These are phyloP conservation scores for Agonum fuliginosum DNA, from an alignment of 2,888 invertebrate species.

Conservation along the genomic window DNA sequence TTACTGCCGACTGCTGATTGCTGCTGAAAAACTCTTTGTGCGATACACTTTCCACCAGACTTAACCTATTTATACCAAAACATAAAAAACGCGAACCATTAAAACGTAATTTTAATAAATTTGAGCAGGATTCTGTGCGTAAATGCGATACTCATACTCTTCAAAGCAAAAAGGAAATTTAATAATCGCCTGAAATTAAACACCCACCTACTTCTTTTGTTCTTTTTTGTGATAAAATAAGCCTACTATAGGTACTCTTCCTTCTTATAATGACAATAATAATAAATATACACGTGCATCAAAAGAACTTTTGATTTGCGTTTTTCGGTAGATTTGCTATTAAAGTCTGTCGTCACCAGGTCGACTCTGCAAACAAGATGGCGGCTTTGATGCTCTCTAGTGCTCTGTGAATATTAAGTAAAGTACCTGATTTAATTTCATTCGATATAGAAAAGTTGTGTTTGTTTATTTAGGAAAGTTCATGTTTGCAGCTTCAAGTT, in stretches of 20 bases:
- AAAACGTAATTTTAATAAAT: constrained; percentile 51
- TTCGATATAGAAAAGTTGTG: constrained; percentile 47
- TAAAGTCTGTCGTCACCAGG: no score
- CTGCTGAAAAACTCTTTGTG: constrained; percentile 36
- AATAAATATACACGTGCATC: neutral
- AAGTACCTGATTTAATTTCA: constrained; percentile 41
- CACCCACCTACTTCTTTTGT: neutral
- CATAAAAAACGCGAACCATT: constrained; percentile 34
- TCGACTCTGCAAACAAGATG: neutral
- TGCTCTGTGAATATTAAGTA: constrained; percentile 39
- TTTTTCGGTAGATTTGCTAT: no score
- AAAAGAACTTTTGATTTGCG: neutral
- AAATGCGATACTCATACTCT: neutral
- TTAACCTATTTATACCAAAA: constrained; percentile 16
- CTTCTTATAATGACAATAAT: no score
- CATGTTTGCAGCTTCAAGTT: constrained; percentile 33
- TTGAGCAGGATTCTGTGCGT: constrained; percentile 23
- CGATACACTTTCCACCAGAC: constrained; percentile 8
- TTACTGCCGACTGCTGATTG: constrained; percentile 27
- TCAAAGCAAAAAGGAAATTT: constrained; percentile 33
- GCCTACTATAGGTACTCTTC: no score
- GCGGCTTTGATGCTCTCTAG: neutral
- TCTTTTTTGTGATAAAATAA: neutral
- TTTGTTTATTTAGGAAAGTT: constrained; percentile 48
- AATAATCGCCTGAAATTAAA: neutral